Conservation (phyloP, 2,113 vertebrate genomes). For the Phaetusa simplex region DNA sequence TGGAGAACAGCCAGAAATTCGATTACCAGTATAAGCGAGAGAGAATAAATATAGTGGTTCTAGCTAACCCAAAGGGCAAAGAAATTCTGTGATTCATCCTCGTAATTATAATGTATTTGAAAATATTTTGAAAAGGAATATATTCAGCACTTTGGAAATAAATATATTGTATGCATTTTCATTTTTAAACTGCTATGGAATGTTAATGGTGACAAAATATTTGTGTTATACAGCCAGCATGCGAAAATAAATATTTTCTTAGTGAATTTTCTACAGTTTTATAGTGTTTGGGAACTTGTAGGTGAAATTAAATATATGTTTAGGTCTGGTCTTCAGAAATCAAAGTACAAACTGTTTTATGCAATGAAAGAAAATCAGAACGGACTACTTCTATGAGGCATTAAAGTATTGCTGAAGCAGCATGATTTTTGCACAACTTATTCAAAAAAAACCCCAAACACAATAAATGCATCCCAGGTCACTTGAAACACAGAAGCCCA, state of each 20-base stretch:
- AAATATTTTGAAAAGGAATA: slow-evolving; percentile 54
- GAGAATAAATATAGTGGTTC: slow-evolving; percentile 2
- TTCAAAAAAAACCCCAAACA: background rate
- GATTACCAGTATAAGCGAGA: background rate
- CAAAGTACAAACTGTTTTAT: background rate
- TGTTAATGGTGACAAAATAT: slow-evolving; percentile 57
- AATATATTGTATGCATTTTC: slow-evolving; percentile 35
- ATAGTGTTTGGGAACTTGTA: background rate
- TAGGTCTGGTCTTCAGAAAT: background rate
- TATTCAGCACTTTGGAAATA: slow-evolving; percentile 26
- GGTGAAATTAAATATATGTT: slow-evolving; percentile 29
- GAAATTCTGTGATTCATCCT: slow-evolving; percentile 7
- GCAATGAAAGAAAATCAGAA: background rate
- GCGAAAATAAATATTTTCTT: slow-evolving; percentile 48
- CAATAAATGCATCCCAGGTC: background rate
- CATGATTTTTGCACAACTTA: background rate
- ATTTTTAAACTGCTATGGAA: slow-evolving; percentile 38
- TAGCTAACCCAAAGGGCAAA: background rate
- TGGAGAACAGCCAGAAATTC: background rate
- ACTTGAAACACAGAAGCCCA: background rate
- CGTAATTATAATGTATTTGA: slow-evolving; percentile 16
- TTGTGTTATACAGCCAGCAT: slow-evolving; percentile 16
- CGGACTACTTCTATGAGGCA: background rate
- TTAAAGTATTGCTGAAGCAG: background rate
- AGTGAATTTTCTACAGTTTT: slow-evolving; percentile 34